Evolutionary conservation across 2,797 vertebrate genomes (phyloP).

Genomic region (Diplodus sargus): DNA sequence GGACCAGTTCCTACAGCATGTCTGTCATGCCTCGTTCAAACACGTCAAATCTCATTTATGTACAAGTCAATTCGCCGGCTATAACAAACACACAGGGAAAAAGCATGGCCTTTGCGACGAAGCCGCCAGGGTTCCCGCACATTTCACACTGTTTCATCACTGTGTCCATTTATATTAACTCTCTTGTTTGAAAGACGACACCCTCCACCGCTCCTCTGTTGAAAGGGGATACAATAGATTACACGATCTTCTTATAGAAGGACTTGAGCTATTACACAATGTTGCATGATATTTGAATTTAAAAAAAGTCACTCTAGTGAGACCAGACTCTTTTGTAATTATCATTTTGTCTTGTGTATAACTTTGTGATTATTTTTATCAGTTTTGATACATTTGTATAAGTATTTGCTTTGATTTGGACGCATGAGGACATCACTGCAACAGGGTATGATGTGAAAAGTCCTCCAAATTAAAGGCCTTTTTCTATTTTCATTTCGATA

Average conservation of each 20-base stretch:
- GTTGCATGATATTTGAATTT: constrained; percentile 48
- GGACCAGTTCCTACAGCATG: constrained; percentile 34
- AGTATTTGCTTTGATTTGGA: not conserved
- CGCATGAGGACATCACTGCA: not conserved
- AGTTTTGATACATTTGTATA: too few relatives aligned
- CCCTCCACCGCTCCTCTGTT: constrained; percentile 15
- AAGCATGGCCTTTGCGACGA: constrained; percentile 41
- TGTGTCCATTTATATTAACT: constrained; percentile 61
- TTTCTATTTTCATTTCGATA: too few relatives aligned
- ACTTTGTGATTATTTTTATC: not conserved
- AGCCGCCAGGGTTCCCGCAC: constrained; percentile 38
- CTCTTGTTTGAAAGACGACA: constrained; percentile 47
- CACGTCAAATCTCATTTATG: constrained; percentile 59
- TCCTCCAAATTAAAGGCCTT: too few relatives aligned
- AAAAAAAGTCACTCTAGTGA: not conserved
- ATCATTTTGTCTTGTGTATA: not conserved
- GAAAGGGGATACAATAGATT: constrained; percentile 41
- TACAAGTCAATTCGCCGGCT: constrained; percentile 39
- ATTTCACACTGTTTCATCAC: constrained; percentile 78
- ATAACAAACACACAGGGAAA: constrained; percentile 34
- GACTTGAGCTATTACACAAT: constrained; percentile 44
- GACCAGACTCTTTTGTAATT: not conserved
- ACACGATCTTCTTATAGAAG: constrained; percentile 11
- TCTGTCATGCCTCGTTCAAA: constrained; percentile 56
- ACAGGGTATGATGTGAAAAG: too few relatives aligned